Base-by-base conservation (phyloP, 2,797 vertebrate genomes). In the Poeciliopsis presidionis region DNA sequence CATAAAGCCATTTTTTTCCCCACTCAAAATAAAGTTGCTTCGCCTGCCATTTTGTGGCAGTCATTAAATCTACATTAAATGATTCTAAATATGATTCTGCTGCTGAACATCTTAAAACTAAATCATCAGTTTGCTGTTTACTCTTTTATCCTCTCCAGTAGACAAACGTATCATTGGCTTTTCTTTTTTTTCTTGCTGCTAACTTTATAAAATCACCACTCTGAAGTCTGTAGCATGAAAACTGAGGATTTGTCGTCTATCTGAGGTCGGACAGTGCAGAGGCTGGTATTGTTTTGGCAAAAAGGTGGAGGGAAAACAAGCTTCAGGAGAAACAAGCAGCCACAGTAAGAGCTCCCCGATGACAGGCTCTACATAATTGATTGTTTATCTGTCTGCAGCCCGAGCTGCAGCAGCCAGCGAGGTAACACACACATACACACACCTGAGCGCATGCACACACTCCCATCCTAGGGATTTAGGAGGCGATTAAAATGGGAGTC, bases 281-380 rank as follows among this genome's bases (percentile, higher is more conserved):
- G 72, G 79, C 71, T 72, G 80, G 46, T 69, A 82, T 80, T 91
- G 87, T 90, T 89, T 83, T 86, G 86, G 84, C 84, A 75, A 86
- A 86, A 76, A 76, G 80, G 84, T 77, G 76, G 76, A 82, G 79
- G 71, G 6, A 80, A 87, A 86, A 84, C 63, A 46, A 86, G 80
- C 83, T 47, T 85, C 77, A 84, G 74, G 74, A 84, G 83, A 82
- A 81, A 72, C 39, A 47, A 76, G 67, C 80, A 72, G 81, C 83
- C 75, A 28, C 57, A 79, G 59, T 80, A 79, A 82, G 77, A 82
- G 82, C 82, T 93, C 91, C 90, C 91, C 41, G 83, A 74, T 90
- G 92, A 93, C 92, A 89, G 91, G 75, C 91, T 93, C 90, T 94
- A 93, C 91, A 95, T 95, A 94, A 95, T 94, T 95, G 93, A 95